These are phyloP conservation scores for Hoplostethus atlanticus DNA, from an alignment of 2,797 vertebrate species.

Conservation along the genomic window DNA sequence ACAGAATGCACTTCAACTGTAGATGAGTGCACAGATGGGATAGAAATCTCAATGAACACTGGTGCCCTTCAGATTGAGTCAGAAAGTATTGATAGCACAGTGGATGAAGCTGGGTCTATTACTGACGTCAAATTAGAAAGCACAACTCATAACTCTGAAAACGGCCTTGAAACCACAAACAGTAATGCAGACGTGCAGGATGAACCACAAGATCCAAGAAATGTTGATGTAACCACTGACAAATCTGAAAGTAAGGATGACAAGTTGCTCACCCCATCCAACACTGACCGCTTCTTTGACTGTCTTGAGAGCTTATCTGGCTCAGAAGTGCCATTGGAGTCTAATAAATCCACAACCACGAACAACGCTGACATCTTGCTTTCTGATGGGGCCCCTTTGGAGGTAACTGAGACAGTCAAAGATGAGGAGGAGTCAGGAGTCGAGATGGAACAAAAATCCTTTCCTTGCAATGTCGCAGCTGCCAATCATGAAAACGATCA, in stretches of 20 bases:
- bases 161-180: conserved; percentile 4
- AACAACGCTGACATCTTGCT: background rate
- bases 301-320: background rate
- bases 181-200: conserved; percentile 6
- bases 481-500: background rate
- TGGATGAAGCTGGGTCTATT: conserved; percentile 7
- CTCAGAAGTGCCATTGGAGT: conserved; percentile 11
- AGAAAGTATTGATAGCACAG: background rate
- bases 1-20: background rate
- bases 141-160: background rate
- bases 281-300: background rate
- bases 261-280: fast-evolving
- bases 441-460: conserved; percentile 12
- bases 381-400: background rate
- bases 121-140: conserved; percentile 22
- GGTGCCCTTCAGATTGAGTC: conserved; percentile 3
- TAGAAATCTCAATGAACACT: background rate
- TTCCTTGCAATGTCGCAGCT: background rate
- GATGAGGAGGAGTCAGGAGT: background rate
- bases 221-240: background rate
- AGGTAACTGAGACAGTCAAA: conserved; percentile 9
- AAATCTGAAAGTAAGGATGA: conserved; percentile 16
- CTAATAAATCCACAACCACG: background rate
- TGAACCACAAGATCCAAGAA: conserved; percentile 12
- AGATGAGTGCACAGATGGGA: conserved; percentile 18